phyloP scores from a whole-genome alignment of 2,888 invertebrate species.

The Melikaiella ostensackeni region DNA sequence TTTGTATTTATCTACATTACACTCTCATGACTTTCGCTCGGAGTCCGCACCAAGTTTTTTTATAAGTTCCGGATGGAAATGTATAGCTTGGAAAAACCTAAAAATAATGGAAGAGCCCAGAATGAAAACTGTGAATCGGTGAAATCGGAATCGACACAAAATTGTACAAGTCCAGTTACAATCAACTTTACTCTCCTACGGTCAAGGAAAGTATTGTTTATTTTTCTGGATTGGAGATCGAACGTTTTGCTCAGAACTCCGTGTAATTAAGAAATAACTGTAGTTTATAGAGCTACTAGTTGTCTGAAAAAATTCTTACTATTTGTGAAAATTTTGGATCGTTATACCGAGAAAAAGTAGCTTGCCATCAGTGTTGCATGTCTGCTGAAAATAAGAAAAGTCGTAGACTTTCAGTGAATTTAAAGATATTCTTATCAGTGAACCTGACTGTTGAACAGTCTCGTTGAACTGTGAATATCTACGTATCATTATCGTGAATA shows the following conservation, averaged over 20 bases:
- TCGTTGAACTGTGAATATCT: not conserved
- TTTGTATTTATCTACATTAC: slow-evolving; percentile 30
- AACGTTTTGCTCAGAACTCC: slow-evolving; percentile 15
- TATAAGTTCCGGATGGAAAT: not conserved
- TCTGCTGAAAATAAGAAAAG: slow-evolving; percentile 9
- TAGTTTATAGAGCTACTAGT: slow-evolving; percentile 11
- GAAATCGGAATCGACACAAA: not conserved
- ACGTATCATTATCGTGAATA: slow-evolving; percentile 11
- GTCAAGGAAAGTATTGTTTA: slow-evolving; percentile 9
- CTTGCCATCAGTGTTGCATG: slow-evolving; percentile 37
- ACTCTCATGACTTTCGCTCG: slow-evolving; percentile 27
- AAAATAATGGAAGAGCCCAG: not conserved
- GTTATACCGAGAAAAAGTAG: slow-evolving; percentile 13
- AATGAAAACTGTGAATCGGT: not conserved
- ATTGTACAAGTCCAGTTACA: not conserved
- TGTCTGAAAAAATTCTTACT: slow-evolving; percentile 12
- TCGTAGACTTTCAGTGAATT: not conserved
- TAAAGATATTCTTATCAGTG: slow-evolving; percentile 12
- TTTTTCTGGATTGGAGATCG: not conserved
- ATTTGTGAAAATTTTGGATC: slow-evolving; percentile 17
- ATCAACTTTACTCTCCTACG: not conserved
- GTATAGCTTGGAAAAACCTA: not conserved
- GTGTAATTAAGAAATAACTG: slow-evolving; percentile 3
- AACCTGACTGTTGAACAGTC: slow-evolving; percentile 9
- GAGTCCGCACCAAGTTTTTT: slow-evolving; percentile 22